Percentiles rank a stretch among this genome's conserved stretches.
phyloP scores from a whole-genome alignment of 2,888 invertebrate species.

The Junonia oenone region DNA sequence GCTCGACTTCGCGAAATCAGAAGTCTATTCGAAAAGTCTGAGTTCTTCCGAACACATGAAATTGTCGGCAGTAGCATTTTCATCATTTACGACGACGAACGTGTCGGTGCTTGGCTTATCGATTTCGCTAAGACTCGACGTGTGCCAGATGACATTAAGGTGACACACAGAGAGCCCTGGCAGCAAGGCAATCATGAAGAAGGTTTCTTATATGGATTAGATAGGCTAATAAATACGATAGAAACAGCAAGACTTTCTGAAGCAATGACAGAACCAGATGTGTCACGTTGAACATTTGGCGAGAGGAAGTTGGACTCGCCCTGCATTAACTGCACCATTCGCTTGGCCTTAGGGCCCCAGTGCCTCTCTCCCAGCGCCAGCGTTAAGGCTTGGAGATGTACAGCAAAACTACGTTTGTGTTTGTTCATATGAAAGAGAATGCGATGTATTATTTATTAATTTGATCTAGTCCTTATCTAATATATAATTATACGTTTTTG shows the following conservation, averaged over 20 bases:
- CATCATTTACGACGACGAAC: slow-evolving; percentile 93
- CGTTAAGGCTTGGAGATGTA: slow-evolving; percentile 58
- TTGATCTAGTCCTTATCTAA: slow-evolving; percentile 67
- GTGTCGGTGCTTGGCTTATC: slow-evolving; percentile 96
- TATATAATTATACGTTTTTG: slow-evolving; percentile 35
- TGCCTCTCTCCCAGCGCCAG: slow-evolving; percentile 42
- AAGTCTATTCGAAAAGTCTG: slow-evolving; percentile 88
- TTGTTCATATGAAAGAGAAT: slow-evolving; percentile 62
- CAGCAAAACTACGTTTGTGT: slow-evolving; percentile 56
- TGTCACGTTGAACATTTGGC: slow-evolving; percentile 65
- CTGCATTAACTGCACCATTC: slow-evolving; percentile 54
- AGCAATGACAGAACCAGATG: slow-evolving; percentile 58
- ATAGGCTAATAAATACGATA: slow-evolving; percentile 89
- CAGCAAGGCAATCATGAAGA: slow-evolving; percentile 97
- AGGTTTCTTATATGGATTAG: slow-evolving; percentile 94
- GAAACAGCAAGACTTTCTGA: slow-evolving; percentile 55
- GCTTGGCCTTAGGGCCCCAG: slow-evolving; percentile 47
- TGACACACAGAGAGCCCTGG: slow-evolving; percentile 92
- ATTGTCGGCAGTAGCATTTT: slow-evolving; percentile 96
- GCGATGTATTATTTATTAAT: slow-evolving; percentile 57
- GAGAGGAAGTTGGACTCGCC: slow-evolving; percentile 64
- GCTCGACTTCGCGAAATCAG: slow-evolving; percentile 88
- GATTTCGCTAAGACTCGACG: slow-evolving; percentile 96
- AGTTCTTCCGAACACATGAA: slow-evolving; percentile 92
- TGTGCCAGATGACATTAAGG: slow-evolving; percentile 82